phyloP scores from a whole-genome alignment of 37 sponge, comb jelly and placozoan species.

The Axinella damicornis region DNA sequence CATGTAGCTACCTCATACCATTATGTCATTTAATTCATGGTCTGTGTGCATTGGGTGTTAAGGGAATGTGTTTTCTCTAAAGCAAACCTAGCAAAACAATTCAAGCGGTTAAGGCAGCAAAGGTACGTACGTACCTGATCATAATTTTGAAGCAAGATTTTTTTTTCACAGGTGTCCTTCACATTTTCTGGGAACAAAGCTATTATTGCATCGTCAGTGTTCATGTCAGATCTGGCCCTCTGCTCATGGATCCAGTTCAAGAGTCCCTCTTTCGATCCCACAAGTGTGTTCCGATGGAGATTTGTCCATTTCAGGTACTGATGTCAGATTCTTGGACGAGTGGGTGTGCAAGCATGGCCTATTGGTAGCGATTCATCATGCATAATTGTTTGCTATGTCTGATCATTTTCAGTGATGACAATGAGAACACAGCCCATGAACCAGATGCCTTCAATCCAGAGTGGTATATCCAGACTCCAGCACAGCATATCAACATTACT shows the following conservation, averaged over 20 bases:
- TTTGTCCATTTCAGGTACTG: slow-evolving; percentile 27
- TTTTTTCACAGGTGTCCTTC: slow-evolving; percentile 39
- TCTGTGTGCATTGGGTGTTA: too few relatives aligned
- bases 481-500: neutral
- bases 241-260: slow-evolving; percentile 43
- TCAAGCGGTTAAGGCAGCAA: too few relatives aligned
- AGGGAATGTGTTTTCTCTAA: too few relatives aligned
- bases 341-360: too few relatives aligned
- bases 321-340: too few relatives aligned
- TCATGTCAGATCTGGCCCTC: slow-evolving; percentile 10
- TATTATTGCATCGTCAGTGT: slow-evolving; percentile 38
- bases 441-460: neutral
- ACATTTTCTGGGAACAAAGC: slow-evolving; percentile 30
- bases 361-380: too few relatives aligned
- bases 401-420: neutral
- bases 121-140: too few relatives aligned
- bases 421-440: slow-evolving; percentile 27
- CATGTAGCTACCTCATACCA: too few relatives aligned
- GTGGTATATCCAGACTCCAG: slow-evolving; percentile 38
- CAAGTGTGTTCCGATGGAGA: slow-evolving; percentile 30
- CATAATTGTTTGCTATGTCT: too few relatives aligned
- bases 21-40: too few relatives aligned
- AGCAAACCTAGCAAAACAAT: too few relatives aligned
- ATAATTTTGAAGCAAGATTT: neutral
- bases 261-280: slow-evolving; percentile 16